Conservation (phyloP, 2,797 vertebrate genomes). For the Poeciliopsis presidionis region DNA sequence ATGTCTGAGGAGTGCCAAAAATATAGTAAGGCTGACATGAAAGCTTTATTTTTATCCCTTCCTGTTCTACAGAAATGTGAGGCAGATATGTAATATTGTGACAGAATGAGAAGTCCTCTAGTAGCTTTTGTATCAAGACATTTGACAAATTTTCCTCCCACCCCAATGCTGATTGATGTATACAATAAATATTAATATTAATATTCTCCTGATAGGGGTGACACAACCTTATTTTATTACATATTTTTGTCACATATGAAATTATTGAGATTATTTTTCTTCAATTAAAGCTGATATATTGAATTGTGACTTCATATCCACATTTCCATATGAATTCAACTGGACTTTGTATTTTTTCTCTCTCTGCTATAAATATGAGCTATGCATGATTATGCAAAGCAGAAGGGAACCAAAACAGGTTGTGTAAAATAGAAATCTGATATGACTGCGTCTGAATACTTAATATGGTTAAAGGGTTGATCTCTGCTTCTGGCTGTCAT, state of each 20-base stretch:
- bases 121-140: not conserved
- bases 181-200: not conserved
- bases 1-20: too few relatives aligned
- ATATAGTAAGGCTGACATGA: too few relatives aligned
- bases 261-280: slow-evolving; percentile 13
- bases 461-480: slow-evolving; percentile 48
- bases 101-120: not conserved
- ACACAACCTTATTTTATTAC: not conserved
- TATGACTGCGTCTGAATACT: slow-evolving; percentile 54
- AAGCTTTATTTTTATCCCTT: not conserved
- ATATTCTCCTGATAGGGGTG: not conserved
- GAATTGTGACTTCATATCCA: slow-evolving; percentile 67
- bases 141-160: not conserved
- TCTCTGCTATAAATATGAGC: not conserved
- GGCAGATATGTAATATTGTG: not conserved
- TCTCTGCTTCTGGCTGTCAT: slow-evolving; percentile 43
- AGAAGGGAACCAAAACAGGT: slow-evolving; percentile 1
- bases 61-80: not conserved
- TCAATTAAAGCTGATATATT: slow-evolving; percentile 60
- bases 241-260: not conserved
- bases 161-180: not conserved
- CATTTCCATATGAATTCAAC: slow-evolving; percentile 7
- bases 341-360: slow-evolving; percentile 14
- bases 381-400: slow-evolving; percentile 18
- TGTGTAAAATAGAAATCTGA: slow-evolving; percentile 9